These are phyloP conservation scores for Drosophila barbarae DNA, from an alignment of 2,888 invertebrate genomes.

Conservation along the genomic window DNA sequence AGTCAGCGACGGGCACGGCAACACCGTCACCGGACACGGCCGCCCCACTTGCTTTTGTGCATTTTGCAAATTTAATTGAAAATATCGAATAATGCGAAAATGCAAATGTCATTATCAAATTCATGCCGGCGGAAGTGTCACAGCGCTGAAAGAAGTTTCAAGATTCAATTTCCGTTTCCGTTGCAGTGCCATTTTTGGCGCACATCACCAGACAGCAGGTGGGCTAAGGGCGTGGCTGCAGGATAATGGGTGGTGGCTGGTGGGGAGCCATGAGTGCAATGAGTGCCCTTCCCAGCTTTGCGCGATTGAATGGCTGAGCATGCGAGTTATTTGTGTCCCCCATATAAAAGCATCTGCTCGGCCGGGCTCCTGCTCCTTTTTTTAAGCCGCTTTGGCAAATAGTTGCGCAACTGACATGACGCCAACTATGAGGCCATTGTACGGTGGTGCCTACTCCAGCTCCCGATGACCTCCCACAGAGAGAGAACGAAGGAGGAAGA, in stretches of 20 bases:
- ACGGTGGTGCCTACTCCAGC: neutral
- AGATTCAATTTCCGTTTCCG: conserved; percentile 46
- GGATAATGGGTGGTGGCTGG: neutral
- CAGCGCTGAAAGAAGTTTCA: conserved; percentile 35
- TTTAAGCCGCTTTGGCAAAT: conserved; percentile 54
- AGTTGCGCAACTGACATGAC: conserved; percentile 67
- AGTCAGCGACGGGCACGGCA: neutral
- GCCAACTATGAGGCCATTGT: conserved; percentile 56
- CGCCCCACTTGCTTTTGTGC: conserved; percentile 38
- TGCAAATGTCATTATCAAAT: conserved; percentile 57
- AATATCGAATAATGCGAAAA: conserved; percentile 46
- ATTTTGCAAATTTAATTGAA: conserved; percentile 62
- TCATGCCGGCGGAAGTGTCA: conserved; percentile 38
- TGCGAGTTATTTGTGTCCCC: conserved; percentile 45
- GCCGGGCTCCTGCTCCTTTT: conserved; percentile 17
- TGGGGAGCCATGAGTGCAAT: neutral
- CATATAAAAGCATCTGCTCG: conserved; percentile 9
- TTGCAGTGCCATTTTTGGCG: conserved; percentile 14
- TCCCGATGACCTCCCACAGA: conserved; percentile 6
- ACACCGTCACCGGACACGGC: conserved; percentile 11
- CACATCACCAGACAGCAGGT: conserved; percentile 16
- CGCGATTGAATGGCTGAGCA: conserved; percentile 40
- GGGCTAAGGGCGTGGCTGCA: conserved; percentile 22
- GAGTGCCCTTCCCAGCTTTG: neutral
- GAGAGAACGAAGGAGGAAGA: neutral